Evolutionary conservation across 2,113 vertebrate species (phyloP), one percentile per base, ranked within the genome.

Genomic region (Calyptomena viridis): DNA sequence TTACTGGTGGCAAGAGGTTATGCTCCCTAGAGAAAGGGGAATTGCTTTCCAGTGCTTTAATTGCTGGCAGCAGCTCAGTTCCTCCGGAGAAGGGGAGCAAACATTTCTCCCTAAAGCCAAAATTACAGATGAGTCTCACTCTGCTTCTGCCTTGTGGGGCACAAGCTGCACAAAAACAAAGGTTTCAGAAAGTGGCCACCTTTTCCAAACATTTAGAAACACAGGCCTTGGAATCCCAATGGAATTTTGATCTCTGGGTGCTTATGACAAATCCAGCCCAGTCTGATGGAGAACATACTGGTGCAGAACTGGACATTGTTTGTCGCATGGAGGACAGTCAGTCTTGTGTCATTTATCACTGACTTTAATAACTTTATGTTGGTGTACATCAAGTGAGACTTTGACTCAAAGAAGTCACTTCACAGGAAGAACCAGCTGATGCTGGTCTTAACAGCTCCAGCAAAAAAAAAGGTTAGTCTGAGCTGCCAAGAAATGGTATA

Each of bases 41-140:
- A 87, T 53, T 80, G 67, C 88, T 93, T 80, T 42, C 17, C 76
- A 84, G 72, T 33, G 72, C 55, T 14, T 71, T 67, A 71, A 85
- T 80, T 92, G 75, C 78, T 85, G 92, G 82, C 90, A 95, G 87
- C 88, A 90, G 76, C 67, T 94, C 82, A 23, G 82, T 63, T 82
- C 40, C 62, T 93, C 78, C 82, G 69, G 85, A 69, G 71, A 87
- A 69, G 50, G 22, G 53, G 67, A 93, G 40, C 0, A 0, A 92
- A 40, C 25, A 14, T 66, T 87, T 66, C 37, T 37, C 58, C 90
- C 74, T 21, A 40, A 72, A 90, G 78, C 49, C 87, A 85, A 91
- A 88, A 76, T 53, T 56, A 50, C 53, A 64, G 53, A 58, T 4
- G 40, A 75, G 67, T 58, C 44, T 31, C 4, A 0, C 37, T 91